phyloP scores from a whole-genome alignment of 2,113 vertebrate genomes.

The Alligator sinensis region DNA sequence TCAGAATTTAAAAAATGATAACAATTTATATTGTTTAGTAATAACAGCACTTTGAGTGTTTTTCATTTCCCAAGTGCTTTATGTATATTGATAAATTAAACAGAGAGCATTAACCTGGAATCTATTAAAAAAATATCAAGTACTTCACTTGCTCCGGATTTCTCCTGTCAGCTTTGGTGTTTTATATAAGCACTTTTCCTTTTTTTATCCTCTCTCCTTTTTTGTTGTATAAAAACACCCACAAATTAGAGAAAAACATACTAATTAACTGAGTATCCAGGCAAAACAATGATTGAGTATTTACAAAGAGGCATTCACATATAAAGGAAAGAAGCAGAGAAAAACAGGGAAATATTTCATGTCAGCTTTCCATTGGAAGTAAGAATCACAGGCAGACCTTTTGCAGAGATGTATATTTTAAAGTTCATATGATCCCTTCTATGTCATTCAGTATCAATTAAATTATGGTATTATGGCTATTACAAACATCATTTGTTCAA shows the following conservation, averaged over 20 bases:
- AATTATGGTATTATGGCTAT: not conserved
- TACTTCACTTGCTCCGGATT: not conserved
- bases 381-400: conserved; percentile 21
- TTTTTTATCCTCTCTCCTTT: not conserved
- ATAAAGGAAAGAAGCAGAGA: not conserved
- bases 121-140: not conserved
- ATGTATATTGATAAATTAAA: not conserved
- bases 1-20: not conserved
- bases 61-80: not conserved
- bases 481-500: not conserved
- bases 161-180: not conserved
- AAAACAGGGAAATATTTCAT: conserved; percentile 12
- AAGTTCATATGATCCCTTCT: not conserved
- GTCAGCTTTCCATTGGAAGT: conserved; percentile 24
- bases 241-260: not conserved
- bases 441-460: no score
- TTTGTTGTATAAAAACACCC: not conserved
- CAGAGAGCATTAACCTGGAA: not conserved
- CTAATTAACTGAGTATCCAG: not conserved
- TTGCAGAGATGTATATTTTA: conserved; percentile 10
- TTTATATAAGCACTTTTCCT: not conserved
- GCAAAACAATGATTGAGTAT: not conserved
- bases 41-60: not conserved
- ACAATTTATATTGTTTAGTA: not conserved
- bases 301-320: not conserved